Conservation (phyloP, 2,113 vertebrate genomes). For the Calyptommatus sinebrachiatus region DNA sequence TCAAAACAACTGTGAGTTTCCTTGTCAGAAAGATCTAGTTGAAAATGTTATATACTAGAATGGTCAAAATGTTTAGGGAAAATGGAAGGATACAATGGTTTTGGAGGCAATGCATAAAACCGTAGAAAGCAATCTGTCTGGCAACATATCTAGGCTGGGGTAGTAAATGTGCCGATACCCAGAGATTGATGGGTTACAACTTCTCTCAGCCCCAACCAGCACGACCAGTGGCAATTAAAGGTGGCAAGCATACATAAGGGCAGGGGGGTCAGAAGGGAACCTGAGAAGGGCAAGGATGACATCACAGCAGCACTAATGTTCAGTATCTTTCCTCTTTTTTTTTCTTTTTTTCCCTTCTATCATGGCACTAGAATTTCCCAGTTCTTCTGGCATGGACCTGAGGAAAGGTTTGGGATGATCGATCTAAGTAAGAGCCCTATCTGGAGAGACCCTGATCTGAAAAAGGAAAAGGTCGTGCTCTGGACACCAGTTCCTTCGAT, state of each 20-base stretch:
- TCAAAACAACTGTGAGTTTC: not conserved
- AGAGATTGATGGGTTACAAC: too few species aligned
- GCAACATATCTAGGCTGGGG: too few species aligned
- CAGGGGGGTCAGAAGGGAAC: not conserved
- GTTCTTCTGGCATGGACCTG: slow-evolving; percentile 12
- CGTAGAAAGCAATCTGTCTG: not conserved
- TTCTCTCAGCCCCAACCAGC: too few species aligned
- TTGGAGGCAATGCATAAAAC: not conserved
- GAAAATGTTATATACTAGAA: not conserved
- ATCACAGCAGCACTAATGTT: not conserved
- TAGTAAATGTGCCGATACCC: too few species aligned
- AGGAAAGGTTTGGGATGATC: slow-evolving; percentile 2
- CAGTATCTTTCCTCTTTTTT: not conserved
- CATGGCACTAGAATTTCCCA: not conserved
- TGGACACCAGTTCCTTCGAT: slow-evolving; percentile 11
- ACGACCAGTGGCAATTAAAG: not conserved
- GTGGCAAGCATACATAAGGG: not conserved
- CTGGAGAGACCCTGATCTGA: slow-evolving; percentile 4
- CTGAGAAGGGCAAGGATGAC: not conserved
- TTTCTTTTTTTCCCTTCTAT: not conserved
- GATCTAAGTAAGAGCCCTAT: slow-evolving; percentile 1
- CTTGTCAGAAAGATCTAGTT: not conserved
- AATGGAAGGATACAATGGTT: not conserved
- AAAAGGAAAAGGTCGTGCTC: slow-evolving; percentile 4
- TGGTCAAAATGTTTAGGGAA: not conserved